Base-by-base conservation (phyloP, 2,113 vertebrate species). In the Oncorhynchus kisutch region DNA sequence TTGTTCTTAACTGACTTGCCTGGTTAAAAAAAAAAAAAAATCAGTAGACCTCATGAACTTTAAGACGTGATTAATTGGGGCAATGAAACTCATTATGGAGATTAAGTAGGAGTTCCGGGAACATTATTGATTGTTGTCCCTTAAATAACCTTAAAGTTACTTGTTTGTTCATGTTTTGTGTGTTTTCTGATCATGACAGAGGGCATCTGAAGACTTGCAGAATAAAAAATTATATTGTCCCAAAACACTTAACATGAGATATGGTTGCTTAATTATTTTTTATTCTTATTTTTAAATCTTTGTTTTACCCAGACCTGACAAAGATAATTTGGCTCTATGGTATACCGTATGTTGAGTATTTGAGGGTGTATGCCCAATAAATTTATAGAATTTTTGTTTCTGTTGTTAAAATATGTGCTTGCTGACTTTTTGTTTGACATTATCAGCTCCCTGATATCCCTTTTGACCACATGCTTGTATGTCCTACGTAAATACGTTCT, bases 1-100 rank as follows among this genome's bases (percentile, higher is more conserved):
- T 34, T 34, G 34, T 34, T 34, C 34, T 34, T 34, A 34, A 34
- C 34, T 34, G 6, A 34, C 34, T 34, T 34, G 34, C 34, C 6
- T 34, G 6, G 34, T 34, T 34, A 34, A 34, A 8, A 34, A 34
- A 1, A 7, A 3, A 1, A 6, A 31, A 6, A 2, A 34, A 8
- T 34, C 34, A 8, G 6, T 34, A 34, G 34, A 34, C 34, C 34
- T 34, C 31, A 34, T 6, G 31, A 34, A 34, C 31, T 34, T 74
- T 80, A 81, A 85, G 76, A 88, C 87, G 86, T 92, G 93, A 94
- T 93, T 92, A 91, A 94, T 94, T 91, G 87, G 85, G 74, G 88
- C 86, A 91, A 92, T 91, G 89, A 92, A 89, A 90, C 91, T 93
- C 91, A 92, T 94, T 92, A 94, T 92, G 90, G 87, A 92, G 93